phyloP scores from a whole-genome alignment of 2,888 invertebrate species.

The Achlya flavicornis region DNA sequence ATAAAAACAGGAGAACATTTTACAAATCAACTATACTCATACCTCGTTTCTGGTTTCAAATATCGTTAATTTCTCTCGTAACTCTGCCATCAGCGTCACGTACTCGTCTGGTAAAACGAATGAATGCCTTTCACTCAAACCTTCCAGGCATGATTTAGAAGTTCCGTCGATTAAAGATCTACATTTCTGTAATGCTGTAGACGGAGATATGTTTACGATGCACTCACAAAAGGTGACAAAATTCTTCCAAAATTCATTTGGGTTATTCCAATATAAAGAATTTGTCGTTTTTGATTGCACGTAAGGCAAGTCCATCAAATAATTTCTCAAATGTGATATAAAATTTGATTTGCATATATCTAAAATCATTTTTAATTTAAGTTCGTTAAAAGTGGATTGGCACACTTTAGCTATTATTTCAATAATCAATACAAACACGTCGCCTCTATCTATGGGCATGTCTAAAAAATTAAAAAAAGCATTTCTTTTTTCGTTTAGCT shows the following conservation, averaged over 20 bases:
- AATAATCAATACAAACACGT: slow-evolving; percentile 65
- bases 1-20: no score
- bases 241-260: slow-evolving; percentile 64
- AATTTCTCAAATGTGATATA: slow-evolving; percentile 52
- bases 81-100: slow-evolving; percentile 40
- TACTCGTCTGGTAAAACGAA: slow-evolving; percentile 50
- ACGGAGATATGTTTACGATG: slow-evolving; percentile 62
- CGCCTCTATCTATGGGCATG: slow-evolving; percentile 50
- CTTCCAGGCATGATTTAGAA: slow-evolving; percentile 55
- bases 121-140: slow-evolving; percentile 46
- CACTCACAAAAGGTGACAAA: slow-evolving; percentile 60
- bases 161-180: slow-evolving; percentile 59
- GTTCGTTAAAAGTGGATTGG: slow-evolving; percentile 57
- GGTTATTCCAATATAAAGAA: slow-evolving; percentile 62
- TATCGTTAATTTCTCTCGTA: slow-evolving; percentile 47
- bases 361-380: slow-evolving; percentile 58
- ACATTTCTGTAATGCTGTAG: slow-evolving; percentile 59
- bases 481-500: slow-evolving; percentile 53
- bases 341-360: slow-evolving; percentile 66
- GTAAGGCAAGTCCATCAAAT: slow-evolving; percentile 65
- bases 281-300: slow-evolving; percentile 30
- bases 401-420: slow-evolving; percentile 66
- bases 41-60: slow-evolving; percentile 52
- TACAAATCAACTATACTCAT: neutral
- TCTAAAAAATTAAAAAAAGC: slow-evolving; percentile 60